Conservation (phyloP, 2,113 vertebrate genomes). For the Verasper variegatus region DNA sequence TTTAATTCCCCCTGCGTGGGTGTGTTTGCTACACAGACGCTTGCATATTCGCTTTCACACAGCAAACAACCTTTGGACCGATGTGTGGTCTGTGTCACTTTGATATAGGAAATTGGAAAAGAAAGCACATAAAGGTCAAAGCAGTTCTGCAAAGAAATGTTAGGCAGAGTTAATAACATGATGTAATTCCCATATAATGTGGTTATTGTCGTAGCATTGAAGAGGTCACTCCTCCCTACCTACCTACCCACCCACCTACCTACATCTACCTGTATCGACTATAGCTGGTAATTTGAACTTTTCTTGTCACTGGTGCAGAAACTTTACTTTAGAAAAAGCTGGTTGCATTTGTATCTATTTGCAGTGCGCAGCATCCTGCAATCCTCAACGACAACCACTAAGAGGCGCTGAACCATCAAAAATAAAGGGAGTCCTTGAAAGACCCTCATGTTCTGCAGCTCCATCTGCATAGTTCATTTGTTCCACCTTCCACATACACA, state of each 20-base stretch:
- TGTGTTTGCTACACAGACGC: background rate
- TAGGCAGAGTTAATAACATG: too few relatives aligned
- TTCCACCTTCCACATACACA: background rate
- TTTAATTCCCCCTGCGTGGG: too few relatives aligned
- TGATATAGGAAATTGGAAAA: background rate
- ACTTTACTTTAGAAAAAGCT: background rate
- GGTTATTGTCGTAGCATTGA: too few relatives aligned
- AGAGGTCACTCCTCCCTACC: too few relatives aligned
- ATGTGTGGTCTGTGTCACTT: background rate
- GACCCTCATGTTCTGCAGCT: slow-evolving; percentile 8
- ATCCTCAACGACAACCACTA: slow-evolving; percentile 40
- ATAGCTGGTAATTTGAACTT: background rate
- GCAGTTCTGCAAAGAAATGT: too few relatives aligned
- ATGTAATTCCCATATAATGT: too few relatives aligned
- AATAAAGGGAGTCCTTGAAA: background rate
- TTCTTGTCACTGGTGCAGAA: slow-evolving; percentile 1
- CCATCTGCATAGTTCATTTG: slow-evolving; percentile 36
- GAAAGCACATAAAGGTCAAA: background rate
- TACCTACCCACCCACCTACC: too few relatives aligned
- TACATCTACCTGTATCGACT: background rate
- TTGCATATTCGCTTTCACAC: background rate
- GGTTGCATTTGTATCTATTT: background rate
- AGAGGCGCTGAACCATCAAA: slow-evolving; percentile 57
- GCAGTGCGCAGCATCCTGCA: slow-evolving; percentile 20
- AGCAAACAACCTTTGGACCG: too few relatives aligned